Evolutionary conservation across 2,797 vertebrate genomes (phyloP).

Genomic region (Sebastes oblongus): DNA sequence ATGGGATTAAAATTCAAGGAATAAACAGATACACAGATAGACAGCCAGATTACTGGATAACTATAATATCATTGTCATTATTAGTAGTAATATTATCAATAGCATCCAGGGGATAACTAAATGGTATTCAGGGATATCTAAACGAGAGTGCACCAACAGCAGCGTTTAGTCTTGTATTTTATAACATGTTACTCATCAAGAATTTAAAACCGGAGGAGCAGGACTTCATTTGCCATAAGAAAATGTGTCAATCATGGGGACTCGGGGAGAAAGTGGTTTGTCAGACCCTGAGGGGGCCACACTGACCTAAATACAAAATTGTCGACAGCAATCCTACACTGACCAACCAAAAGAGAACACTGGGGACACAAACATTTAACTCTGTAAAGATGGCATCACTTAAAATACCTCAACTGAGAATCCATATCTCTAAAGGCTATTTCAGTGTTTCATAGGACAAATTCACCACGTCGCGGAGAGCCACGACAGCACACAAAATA

Average conservation of each 20-base stretch:
- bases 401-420: constrained; percentile 26
- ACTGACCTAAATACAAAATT: constrained; percentile 85
- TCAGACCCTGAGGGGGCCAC: constrained; percentile 79
- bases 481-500: background rate
- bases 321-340: constrained; percentile 73
- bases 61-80: background rate
- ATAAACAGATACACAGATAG: constrained; percentile 12
- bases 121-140: constrained; percentile 36
- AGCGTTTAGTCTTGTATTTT: constrained; percentile 71
- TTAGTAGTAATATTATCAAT: constrained; percentile 3
- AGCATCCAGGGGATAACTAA: constrained; percentile 25
- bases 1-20: constrained; percentile 20
- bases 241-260: constrained; percentile 81
- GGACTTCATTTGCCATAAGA: constrained; percentile 79
- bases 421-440: background rate
- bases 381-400: constrained; percentile 22
- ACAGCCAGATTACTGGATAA: background rate
- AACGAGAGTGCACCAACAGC: constrained; percentile 50
- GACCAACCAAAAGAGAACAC: constrained; percentile 61
- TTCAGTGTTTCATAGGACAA: constrained; percentile 13
- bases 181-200: constrained; percentile 78
- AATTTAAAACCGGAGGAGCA: constrained; percentile 78
- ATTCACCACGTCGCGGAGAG: background rate
- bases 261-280: constrained; percentile 78
- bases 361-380: constrained; percentile 61